These are phyloP conservation scores for Thamnophis sirtalis DNA, from an alignment of 2,113 vertebrate genomes.

Conservation along the genomic window DNA sequence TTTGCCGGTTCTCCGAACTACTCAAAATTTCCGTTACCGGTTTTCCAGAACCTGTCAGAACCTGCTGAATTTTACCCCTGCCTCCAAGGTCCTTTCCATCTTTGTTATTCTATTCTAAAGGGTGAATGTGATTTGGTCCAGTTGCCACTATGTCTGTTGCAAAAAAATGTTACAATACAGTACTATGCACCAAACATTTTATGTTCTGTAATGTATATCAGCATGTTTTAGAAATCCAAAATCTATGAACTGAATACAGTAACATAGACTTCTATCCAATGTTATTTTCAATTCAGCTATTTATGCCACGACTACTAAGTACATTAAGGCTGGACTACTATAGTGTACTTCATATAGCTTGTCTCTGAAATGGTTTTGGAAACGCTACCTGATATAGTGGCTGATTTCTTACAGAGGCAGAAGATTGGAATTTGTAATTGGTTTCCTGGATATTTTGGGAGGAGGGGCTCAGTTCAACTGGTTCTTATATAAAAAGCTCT, in stretches of 20 bases:
- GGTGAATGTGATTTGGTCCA: conserved; percentile 21
- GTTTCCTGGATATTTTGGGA: not conserved
- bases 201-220: not conserved
- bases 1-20: too few relatives aligned
- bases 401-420: not conserved
- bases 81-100: too few relatives aligned
- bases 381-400: not conserved
- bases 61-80: too few relatives aligned
- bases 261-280: not conserved
- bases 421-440: not conserved
- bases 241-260: not conserved
- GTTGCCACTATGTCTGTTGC: not conserved
- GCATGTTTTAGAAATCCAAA: not conserved
- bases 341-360: not conserved
- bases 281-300: not conserved
- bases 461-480: not conserved
- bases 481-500: not conserved
- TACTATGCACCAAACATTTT: not conserved
- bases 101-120: not conserved
- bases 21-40: too few relatives aligned
- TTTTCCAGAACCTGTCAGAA: too few relatives aligned
- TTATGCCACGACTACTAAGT: not conserved
- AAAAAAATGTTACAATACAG: conserved; percentile 7
- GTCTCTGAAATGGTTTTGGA: not conserved
- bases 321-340: not conserved